Conservation (phyloP, 2,797 vertebrate species). For the Graptemys geographica region DNA sequence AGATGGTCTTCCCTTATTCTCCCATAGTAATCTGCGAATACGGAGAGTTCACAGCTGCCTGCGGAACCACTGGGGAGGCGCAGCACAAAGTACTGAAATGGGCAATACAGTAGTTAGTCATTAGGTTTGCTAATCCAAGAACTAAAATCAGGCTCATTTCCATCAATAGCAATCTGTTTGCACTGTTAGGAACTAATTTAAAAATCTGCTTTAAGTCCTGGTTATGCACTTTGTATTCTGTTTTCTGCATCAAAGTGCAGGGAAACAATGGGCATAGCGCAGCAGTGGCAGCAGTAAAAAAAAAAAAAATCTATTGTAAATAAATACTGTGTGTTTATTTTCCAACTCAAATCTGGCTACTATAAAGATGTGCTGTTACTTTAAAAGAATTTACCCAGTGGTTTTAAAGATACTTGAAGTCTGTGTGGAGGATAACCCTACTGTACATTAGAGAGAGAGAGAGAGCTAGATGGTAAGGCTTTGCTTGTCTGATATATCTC, state of each 20-base stretch:
- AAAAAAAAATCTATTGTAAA: constrained; percentile 48
- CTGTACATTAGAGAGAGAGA: not conserved
- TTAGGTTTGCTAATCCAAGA: constrained; percentile 72
- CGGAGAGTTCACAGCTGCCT: constrained; percentile 71
- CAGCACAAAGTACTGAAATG: constrained; percentile 46
- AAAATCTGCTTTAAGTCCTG: constrained; percentile 77
- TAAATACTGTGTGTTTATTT: constrained; percentile 67
- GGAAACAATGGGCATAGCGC: constrained; percentile 35
- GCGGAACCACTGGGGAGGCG: constrained; percentile 63
- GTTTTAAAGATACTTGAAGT: constrained; percentile 28
- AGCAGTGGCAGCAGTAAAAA: constrained; percentile 45
- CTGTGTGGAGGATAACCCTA: not conserved
- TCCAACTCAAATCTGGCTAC: constrained; percentile 48
- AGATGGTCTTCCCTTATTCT: constrained; percentile 68
- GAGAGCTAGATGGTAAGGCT: not conserved
- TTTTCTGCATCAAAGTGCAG: constrained; percentile 34
- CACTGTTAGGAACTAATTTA: constrained; percentile 78
- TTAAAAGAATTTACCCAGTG: constrained; percentile 55
- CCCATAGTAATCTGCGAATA: constrained; percentile 45
- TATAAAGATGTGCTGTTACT: constrained; percentile 44
- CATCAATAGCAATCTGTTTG: constrained; percentile 78
- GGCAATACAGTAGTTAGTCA: constrained; percentile 60
- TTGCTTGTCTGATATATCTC: not conserved
- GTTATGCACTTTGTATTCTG: constrained; percentile 68
- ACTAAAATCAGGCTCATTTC: constrained; percentile 74